Conservation (phyloP, 2,888 invertebrate species). For the Subacronicta megacephala region DNA sequence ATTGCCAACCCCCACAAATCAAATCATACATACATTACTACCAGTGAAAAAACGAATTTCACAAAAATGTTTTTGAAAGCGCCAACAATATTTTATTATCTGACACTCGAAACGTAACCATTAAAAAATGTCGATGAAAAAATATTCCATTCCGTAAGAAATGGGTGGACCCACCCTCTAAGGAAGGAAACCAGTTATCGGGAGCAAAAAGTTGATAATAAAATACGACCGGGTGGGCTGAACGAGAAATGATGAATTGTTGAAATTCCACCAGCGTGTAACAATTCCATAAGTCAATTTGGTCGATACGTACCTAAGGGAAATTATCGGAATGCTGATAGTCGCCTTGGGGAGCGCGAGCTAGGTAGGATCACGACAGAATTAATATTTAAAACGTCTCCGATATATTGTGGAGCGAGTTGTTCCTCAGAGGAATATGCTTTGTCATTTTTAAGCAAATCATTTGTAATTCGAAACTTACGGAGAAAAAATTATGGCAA, state of each 20-base stretch:
- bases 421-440: constrained; percentile 17
- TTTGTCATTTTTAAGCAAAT: constrained; percentile 27
- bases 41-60: constrained; percentile 31
- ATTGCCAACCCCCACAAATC: constrained; percentile 22
- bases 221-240: constrained; percentile 52
- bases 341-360: constrained; percentile 49
- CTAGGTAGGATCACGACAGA: constrained; percentile 38
- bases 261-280: constrained; percentile 69
- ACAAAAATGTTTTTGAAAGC: constrained; percentile 44
- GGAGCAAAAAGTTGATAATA: constrained; percentile 57
- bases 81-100: constrained; percentile 56
- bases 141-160: constrained; percentile 50
- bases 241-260: constrained; percentile 71
- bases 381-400: constrained; percentile 59
- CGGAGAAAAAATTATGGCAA: not conserved
- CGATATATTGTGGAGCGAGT: constrained; percentile 45
- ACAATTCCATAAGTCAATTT: constrained; percentile 76
- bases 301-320: constrained; percentile 75
- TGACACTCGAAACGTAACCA: constrained; percentile 51
- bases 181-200: constrained; percentile 57
- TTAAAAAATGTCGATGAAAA: constrained; percentile 55
- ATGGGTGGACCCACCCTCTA: constrained; percentile 27
- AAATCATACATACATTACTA: constrained; percentile 29
- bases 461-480: constrained; percentile 17
- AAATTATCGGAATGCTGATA: constrained; percentile 74